Evolutionary conservation across 1,140 invertebrate genomes (phyloP).

Genomic region (Drosophila jambulina): DNA sequence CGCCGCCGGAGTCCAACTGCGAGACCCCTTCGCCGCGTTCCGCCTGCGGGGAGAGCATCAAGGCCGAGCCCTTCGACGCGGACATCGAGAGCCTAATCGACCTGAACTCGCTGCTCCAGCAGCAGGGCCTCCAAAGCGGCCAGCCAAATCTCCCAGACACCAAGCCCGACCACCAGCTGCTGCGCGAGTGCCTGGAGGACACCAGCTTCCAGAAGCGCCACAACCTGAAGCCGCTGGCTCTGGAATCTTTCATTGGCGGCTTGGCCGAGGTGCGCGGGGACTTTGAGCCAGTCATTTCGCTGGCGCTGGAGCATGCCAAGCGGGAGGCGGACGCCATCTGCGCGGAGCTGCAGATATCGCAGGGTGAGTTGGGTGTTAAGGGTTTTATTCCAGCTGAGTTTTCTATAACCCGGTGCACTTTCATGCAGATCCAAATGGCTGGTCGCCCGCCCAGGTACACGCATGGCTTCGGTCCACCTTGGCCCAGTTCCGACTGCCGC

Average conservation of each 20-base stretch:
- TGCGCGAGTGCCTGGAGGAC: constrained; percentile 92
- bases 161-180: constrained; percentile 90
- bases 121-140: constrained; percentile 45
- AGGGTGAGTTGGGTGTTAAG: constrained; percentile 88
- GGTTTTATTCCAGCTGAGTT: background rate
- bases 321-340: constrained; percentile 94
- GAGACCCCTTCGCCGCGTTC: constrained; percentile 82
- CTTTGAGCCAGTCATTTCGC: constrained; percentile 93
- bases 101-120: constrained; percentile 75
- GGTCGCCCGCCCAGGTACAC: constrained; percentile 93
- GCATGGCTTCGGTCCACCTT: constrained; percentile 95
- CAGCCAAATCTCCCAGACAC: constrained; percentile 25
- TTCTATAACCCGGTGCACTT: background rate
- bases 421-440: constrained; percentile 92
- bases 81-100: constrained; percentile 80
- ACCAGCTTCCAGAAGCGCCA: constrained; percentile 93
- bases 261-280: constrained; percentile 87
- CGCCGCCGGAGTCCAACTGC: constrained; percentile 84
- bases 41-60: constrained; percentile 64
- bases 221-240: constrained; percentile 91
- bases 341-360: constrained; percentile 92
- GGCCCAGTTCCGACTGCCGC: constrained; percentile 90
- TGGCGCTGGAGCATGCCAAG: constrained; percentile 94
- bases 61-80: constrained; percentile 80
- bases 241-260: constrained; percentile 86